Percentiles rank a stretch among this genome's conserved stretches.
Evolutionary conservation across 2,113 vertebrate genomes (phyloP).

Genomic region (Syrrhaptes paradoxus): DNA sequence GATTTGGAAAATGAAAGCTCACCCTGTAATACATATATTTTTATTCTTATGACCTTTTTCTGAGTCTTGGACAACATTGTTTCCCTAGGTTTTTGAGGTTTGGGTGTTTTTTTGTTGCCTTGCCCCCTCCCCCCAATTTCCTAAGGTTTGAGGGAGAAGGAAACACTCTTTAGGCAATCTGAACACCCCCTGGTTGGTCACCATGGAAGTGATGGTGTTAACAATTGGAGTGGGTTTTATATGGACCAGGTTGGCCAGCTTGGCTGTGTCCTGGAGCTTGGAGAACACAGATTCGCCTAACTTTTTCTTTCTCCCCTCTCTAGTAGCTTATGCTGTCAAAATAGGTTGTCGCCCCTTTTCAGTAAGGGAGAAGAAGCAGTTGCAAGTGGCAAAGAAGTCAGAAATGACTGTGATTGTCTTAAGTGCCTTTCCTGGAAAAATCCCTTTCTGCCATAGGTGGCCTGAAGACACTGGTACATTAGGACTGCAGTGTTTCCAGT

Average conservation of each 20-base stretch:
- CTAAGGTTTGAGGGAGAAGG: not conserved
- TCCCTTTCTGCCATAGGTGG: not conserved
- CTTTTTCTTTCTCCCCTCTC: not conserved
- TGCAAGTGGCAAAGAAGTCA: not conserved
- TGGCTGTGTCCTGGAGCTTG: not conserved
- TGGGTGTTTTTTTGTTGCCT: fast-evolving
- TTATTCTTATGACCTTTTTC: not conserved
- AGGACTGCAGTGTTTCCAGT: constrained; percentile 47
- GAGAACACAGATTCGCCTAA: not conserved
- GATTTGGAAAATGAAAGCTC: not conserved
- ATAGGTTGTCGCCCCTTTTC: not conserved
- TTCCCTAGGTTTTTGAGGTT: not conserved
- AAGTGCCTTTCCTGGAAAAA: constrained; percentile 47
- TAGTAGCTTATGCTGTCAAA: not conserved
- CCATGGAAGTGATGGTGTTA: not conserved
- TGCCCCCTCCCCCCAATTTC: not conserved
- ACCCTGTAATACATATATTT: not conserved
- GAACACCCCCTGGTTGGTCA: not conserved
- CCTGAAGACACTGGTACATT: constrained; percentile 24
- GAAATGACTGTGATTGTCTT: not conserved
- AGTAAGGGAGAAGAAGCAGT: not conserved
- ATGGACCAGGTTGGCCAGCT: not conserved
- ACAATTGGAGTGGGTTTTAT: not conserved
- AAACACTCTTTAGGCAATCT: not conserved
- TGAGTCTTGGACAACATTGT: not conserved